These are phyloP conservation scores for Chascanopsetta lugubris DNA, from an alignment of 2,113 vertebrate species.

Conservation along the genomic window DNA sequence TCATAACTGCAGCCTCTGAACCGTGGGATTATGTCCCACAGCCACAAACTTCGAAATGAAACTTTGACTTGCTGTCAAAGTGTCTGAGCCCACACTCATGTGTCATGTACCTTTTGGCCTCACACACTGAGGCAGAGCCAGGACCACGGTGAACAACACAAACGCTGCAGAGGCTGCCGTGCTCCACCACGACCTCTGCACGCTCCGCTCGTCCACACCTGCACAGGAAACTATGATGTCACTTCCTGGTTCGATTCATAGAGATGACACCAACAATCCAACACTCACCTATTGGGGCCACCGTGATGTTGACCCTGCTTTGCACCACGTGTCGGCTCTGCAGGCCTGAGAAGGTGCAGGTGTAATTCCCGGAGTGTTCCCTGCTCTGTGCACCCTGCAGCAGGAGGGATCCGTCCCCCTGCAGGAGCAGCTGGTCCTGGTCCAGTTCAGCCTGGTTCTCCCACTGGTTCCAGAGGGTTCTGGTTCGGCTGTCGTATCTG, in stretches of 20 bases:
- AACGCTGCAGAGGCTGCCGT: slow-evolving; percentile 75
- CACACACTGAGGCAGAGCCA: slow-evolving; percentile 69
- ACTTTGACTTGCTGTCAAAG: not conserved
- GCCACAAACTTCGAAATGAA: not conserved
- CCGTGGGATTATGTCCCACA: not conserved
- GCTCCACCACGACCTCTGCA: slow-evolving; percentile 78
- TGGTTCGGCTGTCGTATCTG: slow-evolving; percentile 73
- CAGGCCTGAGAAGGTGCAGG: slow-evolving; percentile 70
- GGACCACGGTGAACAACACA: slow-evolving; percentile 69
- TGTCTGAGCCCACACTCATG: not conserved
- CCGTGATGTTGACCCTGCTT: slow-evolving; percentile 75
- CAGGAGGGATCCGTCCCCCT: slow-evolving; percentile 75
- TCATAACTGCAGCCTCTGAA: not conserved
- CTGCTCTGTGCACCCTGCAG: slow-evolving; percentile 59
- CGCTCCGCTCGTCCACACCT: slow-evolving; percentile 65
- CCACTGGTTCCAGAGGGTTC: slow-evolving; percentile 66
- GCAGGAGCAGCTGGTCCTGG: slow-evolving; percentile 60
- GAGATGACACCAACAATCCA: not conserved
- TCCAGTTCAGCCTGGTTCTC: slow-evolving; percentile 70
- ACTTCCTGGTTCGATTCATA: not conserved
- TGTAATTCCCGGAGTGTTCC: slow-evolving; percentile 73
- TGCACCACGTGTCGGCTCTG: slow-evolving; percentile 70
- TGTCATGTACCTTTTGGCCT: slow-evolving; percentile 67
- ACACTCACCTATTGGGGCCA: slow-evolving; percentile 67
- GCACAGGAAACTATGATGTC: slow-evolving; percentile 18